Conservation (phyloP, 2,113 vertebrate genomes). For the Laticauda laticaudata region DNA sequence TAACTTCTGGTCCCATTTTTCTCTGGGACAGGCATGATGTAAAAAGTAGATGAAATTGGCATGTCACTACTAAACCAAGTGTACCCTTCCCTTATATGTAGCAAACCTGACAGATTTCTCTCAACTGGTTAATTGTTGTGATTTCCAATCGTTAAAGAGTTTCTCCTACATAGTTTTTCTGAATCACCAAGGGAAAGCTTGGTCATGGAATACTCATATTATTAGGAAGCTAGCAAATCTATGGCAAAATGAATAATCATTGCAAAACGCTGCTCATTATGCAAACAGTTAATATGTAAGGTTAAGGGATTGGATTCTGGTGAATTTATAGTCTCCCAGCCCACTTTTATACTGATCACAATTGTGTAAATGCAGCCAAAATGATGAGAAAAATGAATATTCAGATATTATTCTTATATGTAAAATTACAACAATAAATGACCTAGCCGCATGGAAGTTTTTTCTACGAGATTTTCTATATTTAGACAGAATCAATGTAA, state of each 20-base stretch:
- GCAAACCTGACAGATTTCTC: slow-evolving; percentile 57
- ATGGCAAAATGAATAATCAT: slow-evolving; percentile 67
- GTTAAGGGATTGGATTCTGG: slow-evolving; percentile 70
- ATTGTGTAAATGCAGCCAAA: slow-evolving; percentile 50
- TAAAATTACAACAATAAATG: slow-evolving; percentile 59
- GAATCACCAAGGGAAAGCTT: slow-evolving; percentile 34
- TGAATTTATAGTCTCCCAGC: slow-evolving; percentile 69
- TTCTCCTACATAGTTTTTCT: slow-evolving; percentile 50
- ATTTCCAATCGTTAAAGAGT: slow-evolving; percentile 41
- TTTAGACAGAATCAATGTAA: not conserved
- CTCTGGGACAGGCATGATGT: slow-evolving; percentile 17
- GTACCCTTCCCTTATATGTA: slow-evolving; percentile 2
- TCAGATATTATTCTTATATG: slow-evolving; percentile 56
- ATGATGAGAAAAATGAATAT: slow-evolving; percentile 53
- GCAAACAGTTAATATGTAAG: slow-evolving; percentile 77
- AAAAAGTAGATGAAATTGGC: slow-evolving; percentile 12
- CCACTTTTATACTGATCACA: slow-evolving; percentile 69
- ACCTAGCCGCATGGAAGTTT: not conserved
- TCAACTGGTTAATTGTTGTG: slow-evolving; percentile 42
- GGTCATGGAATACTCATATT: slow-evolving; percentile 44
- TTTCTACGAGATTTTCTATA: not conserved
- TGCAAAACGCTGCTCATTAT: slow-evolving; percentile 66
- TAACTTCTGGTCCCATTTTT: slow-evolving; percentile 19
- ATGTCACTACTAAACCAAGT: slow-evolving; percentile 38
- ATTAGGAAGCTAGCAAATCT: slow-evolving; percentile 72